Conservation (phyloP, 1,140 invertebrate genomes). For the Drosophila bipectinata region DNA sequence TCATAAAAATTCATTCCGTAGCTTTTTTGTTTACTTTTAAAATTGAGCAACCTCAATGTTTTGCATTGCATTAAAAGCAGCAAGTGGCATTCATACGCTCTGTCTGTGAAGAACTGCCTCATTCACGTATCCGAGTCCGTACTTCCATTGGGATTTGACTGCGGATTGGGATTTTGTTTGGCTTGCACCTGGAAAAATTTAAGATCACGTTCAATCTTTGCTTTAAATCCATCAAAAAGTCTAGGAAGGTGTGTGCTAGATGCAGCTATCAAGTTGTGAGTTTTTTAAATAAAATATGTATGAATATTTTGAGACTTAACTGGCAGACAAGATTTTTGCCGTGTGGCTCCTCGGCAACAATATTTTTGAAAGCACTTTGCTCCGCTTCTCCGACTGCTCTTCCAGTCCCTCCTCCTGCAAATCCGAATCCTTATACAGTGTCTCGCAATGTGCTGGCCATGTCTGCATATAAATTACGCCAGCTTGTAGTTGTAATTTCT, state of each 20-base stretch:
- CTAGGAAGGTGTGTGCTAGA: not conserved
- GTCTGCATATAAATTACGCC: slow-evolving; percentile 78
- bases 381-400: slow-evolving; percentile 47
- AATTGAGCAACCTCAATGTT: slow-evolving; percentile 81
- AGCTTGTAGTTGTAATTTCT: slow-evolving; percentile 76
- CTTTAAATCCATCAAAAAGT: too few species aligned
- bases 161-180: slow-evolving; percentile 8
- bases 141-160: slow-evolving; percentile 27
- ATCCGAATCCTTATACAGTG: slow-evolving; percentile 41
- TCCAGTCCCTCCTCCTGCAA: not conserved
- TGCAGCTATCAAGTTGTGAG: not conserved
- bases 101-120: slow-evolving; percentile 2
- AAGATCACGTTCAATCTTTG: not conserved
- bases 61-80: slow-evolving; percentile 74
- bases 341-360: slow-evolving; percentile 21
- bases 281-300: not conserved
- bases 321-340: slow-evolving; percentile 6
- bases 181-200: slow-evolving; percentile 21
- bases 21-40: slow-evolving; percentile 77
- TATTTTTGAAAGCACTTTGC: slow-evolving; percentile 48
- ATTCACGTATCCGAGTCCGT: slow-evolving; percentile 22
- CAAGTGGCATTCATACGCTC: slow-evolving; percentile 37
- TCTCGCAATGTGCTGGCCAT: slow-evolving; percentile 71
- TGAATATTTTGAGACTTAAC: not conserved
- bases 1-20: slow-evolving; percentile 80